Conservation (phyloP, 2,797 vertebrate species). For the Diglossa cyanea region DNA sequence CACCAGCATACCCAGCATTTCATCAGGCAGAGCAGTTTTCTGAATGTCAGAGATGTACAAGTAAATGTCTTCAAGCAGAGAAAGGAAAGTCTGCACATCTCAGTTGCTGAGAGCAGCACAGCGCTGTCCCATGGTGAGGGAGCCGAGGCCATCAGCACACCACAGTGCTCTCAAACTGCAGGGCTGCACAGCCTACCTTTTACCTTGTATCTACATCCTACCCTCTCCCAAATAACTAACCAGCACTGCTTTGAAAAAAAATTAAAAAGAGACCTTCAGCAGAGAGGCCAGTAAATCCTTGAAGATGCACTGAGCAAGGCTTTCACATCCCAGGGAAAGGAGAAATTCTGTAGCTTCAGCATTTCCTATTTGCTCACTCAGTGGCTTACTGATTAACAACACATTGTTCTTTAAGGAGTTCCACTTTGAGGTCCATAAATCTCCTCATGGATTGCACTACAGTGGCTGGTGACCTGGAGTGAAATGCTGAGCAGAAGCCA, state of each 20-base stretch:
- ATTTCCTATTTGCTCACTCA: neutral
- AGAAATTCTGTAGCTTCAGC: conserved; percentile 1
- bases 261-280: neutral
- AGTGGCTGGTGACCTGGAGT: neutral
- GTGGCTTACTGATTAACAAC: neutral
- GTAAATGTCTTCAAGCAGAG: neutral
- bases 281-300: neutral
- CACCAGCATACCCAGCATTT: neutral
- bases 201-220: neutral
- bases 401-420: neutral
- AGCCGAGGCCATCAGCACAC: neutral
- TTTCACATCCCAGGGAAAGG: neutral
- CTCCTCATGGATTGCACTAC: neutral
- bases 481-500: neutral
- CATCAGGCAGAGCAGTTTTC: neutral
- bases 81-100: neutral
- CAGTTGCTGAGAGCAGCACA: neutral
- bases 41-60: neutral
- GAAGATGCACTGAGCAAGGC: neutral
- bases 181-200: neutral
- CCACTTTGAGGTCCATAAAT: conserved; percentile 24
- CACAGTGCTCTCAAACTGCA: neutral
- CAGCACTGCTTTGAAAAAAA: neutral
- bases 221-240: neutral
- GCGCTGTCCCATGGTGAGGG: accelerated